Evolutionary conservation across 2,888 invertebrate species (phyloP).

Genomic region (Cosmia trapezina): DNA sequence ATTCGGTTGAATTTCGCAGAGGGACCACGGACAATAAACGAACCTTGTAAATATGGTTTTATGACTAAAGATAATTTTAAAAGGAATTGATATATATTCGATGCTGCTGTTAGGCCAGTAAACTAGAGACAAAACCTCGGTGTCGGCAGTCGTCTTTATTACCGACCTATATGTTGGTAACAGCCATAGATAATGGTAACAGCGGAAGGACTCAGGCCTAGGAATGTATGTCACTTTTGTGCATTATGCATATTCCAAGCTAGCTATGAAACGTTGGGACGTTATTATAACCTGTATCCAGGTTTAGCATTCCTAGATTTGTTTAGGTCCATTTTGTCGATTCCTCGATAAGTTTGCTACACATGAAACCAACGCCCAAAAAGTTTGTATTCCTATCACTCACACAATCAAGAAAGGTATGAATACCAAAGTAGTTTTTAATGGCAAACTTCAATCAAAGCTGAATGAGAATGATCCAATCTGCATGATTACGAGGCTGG

Average conservation of each 20-base stretch:
- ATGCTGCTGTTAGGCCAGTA: not conserved
- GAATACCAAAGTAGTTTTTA: conserved; percentile 43
- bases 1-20: too few relatives aligned
- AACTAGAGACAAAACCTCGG: not conserved
- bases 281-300: not conserved
- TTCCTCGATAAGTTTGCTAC: not conserved
- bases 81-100: not conserved
- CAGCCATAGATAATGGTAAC: not conserved
- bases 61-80: not conserved
- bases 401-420: conserved; percentile 26
- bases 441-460: conserved; percentile 43
- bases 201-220: conserved; percentile 9
- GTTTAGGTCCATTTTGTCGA: not conserved
- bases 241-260: conserved; percentile 2
- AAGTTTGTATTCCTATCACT: conserved; percentile 19
- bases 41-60: too few relatives aligned
- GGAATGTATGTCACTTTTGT: conserved; percentile 10
- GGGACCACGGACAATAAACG: too few relatives aligned
- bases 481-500: conserved; percentile 52
- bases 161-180: conserved; percentile 1
- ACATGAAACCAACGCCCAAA: conserved; percentile 17
- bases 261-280: not conserved
- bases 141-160: conserved; percentile 1
- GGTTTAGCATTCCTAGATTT: not conserved
- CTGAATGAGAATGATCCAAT: conserved; percentile 53